Conservation (phyloP, 2,797 vertebrate genomes). For the Lepilemur septentrionalis region DNA sequence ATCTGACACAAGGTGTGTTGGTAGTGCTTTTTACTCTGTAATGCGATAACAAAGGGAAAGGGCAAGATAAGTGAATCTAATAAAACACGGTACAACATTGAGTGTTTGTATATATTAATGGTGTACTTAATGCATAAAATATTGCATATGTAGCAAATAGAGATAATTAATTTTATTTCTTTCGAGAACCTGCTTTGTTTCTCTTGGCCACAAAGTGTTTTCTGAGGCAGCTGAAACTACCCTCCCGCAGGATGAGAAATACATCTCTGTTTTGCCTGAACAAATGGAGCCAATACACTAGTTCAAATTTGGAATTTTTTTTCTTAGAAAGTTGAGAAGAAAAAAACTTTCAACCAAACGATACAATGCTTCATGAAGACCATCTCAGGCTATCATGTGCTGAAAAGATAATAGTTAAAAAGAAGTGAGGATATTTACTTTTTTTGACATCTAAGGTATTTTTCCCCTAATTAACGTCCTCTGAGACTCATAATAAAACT, state of each 20-base stretch:
- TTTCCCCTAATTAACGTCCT: neutral
- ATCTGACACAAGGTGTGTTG: slow-evolving; percentile 44
- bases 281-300: neutral
- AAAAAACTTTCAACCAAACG: neutral
- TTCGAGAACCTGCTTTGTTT: neutral
- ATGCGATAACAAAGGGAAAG: slow-evolving; percentile 66
- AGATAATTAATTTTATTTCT: slow-evolving; percentile 58
- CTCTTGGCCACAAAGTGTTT: neutral
- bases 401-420: neutral
- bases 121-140: slow-evolving; percentile 71
- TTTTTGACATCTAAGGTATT: neutral
- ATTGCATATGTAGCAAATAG: slow-evolving; percentile 68
- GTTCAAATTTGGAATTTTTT: neutral
- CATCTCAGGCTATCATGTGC: neutral
- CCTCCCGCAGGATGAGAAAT: accelerated
- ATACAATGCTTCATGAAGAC: neutral
- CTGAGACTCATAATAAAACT: neutral
- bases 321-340: neutral
- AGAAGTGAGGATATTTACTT: neutral
- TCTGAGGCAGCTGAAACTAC: neutral
- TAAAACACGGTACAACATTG: slow-evolving; percentile 66
- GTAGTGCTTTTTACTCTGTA: slow-evolving; percentile 40
- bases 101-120: slow-evolving; percentile 75
- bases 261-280: neutral
- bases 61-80: slow-evolving; percentile 77